A percentile compares a stretch with the other conserved stretches of the same genome.
Conservation (phyloP, 2,113 vertebrate species). For the Hemicordylus capensis region DNA sequence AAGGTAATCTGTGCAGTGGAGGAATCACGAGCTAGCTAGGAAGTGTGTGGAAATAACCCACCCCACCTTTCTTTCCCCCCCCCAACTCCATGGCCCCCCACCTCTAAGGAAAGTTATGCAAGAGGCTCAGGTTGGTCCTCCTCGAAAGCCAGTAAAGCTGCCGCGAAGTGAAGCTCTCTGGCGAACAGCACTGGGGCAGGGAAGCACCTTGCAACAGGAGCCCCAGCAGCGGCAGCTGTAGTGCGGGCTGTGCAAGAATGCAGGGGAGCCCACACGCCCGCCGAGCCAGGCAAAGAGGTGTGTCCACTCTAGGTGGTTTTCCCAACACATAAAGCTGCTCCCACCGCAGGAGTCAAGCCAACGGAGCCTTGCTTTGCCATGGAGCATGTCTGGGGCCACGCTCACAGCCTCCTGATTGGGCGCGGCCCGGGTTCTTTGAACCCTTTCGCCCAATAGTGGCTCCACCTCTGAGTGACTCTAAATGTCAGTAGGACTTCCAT, state of each 20-base stretch:
- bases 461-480: too few species aligned
- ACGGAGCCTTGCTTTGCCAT: background rate
- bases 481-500: too few species aligned
- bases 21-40: conserved; percentile 19
- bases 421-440: too few species aligned
- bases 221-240: background rate
- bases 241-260: background rate
- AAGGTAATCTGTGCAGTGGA: background rate
- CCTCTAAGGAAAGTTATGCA: conserved; percentile 43
- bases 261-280: background rate
- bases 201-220: conserved; percentile 20
- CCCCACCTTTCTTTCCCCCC: background rate
- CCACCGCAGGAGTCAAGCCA: background rate
- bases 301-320: background rate
- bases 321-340: background rate
- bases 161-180: background rate
- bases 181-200: background rate
- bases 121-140: conserved; percentile 19
- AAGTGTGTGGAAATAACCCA: conserved; percentile 40
- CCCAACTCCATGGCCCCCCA: conserved; percentile 34
- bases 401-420: too few species aligned
- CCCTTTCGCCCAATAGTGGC: too few species aligned
- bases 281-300: background rate
- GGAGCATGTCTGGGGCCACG: too few species aligned
- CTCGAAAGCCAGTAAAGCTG: background rate